phyloP scores from a whole-genome alignment of 2,113 vertebrate species.

The Elgaria multicarinata region DNA sequence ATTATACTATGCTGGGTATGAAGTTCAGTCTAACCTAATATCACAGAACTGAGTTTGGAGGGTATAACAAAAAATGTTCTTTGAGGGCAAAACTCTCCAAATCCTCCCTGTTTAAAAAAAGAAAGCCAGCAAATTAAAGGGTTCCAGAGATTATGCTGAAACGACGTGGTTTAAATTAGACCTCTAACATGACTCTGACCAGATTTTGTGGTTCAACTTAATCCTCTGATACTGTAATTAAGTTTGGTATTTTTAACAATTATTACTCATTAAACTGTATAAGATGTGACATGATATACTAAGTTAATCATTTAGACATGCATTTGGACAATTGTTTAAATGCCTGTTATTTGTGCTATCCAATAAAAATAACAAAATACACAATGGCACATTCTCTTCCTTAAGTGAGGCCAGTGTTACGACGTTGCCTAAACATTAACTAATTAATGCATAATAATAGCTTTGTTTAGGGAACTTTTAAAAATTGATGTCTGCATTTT shows the following conservation, averaged over 20 bases:
- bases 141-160: not conserved
- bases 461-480: not conserved
- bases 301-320: conserved; percentile 69
- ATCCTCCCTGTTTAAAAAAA: conserved; percentile 18
- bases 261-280: conserved; percentile 35
- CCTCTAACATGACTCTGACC: conserved; percentile 30
- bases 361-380: conserved; percentile 57
- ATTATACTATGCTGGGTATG: not conserved
- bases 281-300: conserved; percentile 48
- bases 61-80: not conserved
- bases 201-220: conserved; percentile 40
- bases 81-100: not conserved
- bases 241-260: conserved; percentile 44
- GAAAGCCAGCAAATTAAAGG: conserved; percentile 22
- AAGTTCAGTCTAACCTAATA: not conserved
- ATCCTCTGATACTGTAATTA: conserved; percentile 53
- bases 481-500: not conserved
- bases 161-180: conserved; percentile 40
- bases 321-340: conserved; percentile 66
- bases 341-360: conserved; percentile 58
- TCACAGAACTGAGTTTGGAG: conserved; percentile 16
- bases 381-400: conserved; percentile 59
- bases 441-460: not conserved
- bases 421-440: not conserved
- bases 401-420: conserved; percentile 37